phyloP scores from a whole-genome alignment of 2,113 vertebrate genomes.

The Epinephelus fuscoguttatus region DNA sequence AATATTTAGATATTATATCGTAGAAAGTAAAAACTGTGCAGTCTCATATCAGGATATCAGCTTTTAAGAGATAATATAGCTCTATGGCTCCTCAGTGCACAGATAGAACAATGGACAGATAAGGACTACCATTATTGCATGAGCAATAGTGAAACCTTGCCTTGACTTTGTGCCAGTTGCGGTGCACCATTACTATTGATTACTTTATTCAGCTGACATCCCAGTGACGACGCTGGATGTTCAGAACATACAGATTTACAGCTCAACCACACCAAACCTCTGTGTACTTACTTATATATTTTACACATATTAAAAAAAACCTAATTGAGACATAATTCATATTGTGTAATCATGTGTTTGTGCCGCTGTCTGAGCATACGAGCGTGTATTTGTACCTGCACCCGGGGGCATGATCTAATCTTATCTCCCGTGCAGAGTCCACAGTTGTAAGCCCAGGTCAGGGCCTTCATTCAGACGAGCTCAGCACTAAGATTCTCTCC shows the following conservation, averaged over 20 bases:
- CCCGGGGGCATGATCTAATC: conserved; percentile 69
- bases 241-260: neutral
- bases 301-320: neutral
- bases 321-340: neutral
- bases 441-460: conserved; percentile 68
- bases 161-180: neutral
- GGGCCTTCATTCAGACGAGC: conserved; percentile 47
- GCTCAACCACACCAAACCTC: neutral
- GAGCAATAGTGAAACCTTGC: conserved; percentile 14
- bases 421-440: conserved; percentile 86
- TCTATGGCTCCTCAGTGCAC: conserved; percentile 13
- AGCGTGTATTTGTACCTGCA: conserved; percentile 52
- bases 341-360: conserved; percentile 36
- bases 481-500: conserved; percentile 42
- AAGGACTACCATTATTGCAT: conserved; percentile 36
- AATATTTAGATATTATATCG: neutral
- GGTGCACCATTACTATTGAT: conserved; percentile 37
- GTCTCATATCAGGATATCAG: conserved; percentile 31
- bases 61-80: conserved; percentile 37
- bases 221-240: neutral
- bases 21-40: neutral
- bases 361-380: conserved; percentile 14
- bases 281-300: neutral
- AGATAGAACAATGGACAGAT: conserved; percentile 40
- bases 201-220: conserved; percentile 2